Conservation (phyloP, 2,888 invertebrate genomes). For the Sarcophaga carnaria region DNA sequence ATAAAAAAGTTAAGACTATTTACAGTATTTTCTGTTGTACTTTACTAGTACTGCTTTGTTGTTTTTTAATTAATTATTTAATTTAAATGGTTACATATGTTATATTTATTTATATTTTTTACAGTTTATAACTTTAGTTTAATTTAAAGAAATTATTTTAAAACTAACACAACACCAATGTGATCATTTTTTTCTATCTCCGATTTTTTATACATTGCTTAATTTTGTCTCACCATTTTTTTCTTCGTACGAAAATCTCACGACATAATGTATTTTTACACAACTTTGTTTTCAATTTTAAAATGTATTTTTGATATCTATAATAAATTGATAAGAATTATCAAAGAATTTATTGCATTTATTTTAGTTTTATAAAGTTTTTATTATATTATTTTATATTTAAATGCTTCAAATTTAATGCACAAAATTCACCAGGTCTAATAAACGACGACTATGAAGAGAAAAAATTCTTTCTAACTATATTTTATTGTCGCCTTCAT, state of each 20-base stretch:
- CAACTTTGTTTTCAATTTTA: constrained; percentile 12
- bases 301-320: constrained; percentile 1
- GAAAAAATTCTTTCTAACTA: constrained; percentile 53
- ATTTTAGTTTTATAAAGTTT: constrained; percentile 51
- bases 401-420: constrained; percentile 67
- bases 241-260: constrained; percentile 33
- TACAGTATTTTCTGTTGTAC: constrained; percentile 25
- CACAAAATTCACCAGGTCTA: constrained; percentile 69
- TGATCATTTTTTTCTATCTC: constrained; percentile 14
- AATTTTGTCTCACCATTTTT: constrained; percentile 58
- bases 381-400: constrained; percentile 44
- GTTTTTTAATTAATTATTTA: neutral
- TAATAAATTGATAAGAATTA: neutral
- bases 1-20: constrained; percentile 30
- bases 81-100: constrained; percentile 36
- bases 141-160: constrained; percentile 54
- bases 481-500: constrained; percentile 30
- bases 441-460: constrained; percentile 46
- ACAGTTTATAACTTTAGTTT: constrained; percentile 18
- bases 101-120: constrained; percentile 54
- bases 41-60: neutral
- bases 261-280: constrained; percentile 16
- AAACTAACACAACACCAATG: constrained; percentile 38
- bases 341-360: constrained; percentile 21
- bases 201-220: constrained; percentile 49